phyloP scores from a whole-genome alignment of 2,797 vertebrate species.

The Crax fasciolata region DNA sequence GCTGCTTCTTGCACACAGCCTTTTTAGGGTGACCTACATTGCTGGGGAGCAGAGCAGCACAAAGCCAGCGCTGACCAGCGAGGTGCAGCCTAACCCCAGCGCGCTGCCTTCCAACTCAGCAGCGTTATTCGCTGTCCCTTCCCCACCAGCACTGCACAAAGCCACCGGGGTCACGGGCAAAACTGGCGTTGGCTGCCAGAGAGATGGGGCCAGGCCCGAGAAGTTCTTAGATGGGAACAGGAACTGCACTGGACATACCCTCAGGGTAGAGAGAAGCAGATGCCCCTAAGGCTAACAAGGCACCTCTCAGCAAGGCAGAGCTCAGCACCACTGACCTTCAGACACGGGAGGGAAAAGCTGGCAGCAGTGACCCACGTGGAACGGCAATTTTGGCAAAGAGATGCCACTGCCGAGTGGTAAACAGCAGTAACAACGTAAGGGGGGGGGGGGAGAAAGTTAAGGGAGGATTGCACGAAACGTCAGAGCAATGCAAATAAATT shows the following conservation, averaged over 20 bases:
- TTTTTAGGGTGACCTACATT: conserved; percentile 43
- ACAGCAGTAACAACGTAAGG: not conserved
- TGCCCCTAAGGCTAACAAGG: not conserved
- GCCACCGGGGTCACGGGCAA: not conserved
- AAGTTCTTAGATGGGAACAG: not conserved
- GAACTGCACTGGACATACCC: not conserved
- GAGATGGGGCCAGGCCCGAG: not conserved
- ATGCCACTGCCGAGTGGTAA: not conserved
- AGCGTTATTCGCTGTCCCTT: conserved; percentile 9
- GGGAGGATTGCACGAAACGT: not conserved
- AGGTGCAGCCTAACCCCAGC: not conserved
- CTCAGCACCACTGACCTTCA: conserved; percentile 23
- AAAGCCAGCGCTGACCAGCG: not conserved
- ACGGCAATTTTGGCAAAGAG: not conserved
- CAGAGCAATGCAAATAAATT: conserved; percentile 15
- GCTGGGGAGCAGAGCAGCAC: conserved; percentile 46
- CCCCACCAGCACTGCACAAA: not conserved
- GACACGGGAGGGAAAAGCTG: conserved; percentile 6
- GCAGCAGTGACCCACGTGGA: not conserved
- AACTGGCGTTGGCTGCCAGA: not conserved
- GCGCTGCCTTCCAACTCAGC: not conserved
- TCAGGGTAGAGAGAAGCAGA: not conserved
- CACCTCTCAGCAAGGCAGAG: not conserved
- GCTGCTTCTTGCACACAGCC: not conserved
- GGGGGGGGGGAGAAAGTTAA: not conserved